A percentile compares a stretch with the other conserved stretches of the same genome.
These are phyloP conservation scores for Echeneis naucrates DNA, from an alignment of 2,797 vertebrate genomes.

Conservation along the genomic window DNA sequence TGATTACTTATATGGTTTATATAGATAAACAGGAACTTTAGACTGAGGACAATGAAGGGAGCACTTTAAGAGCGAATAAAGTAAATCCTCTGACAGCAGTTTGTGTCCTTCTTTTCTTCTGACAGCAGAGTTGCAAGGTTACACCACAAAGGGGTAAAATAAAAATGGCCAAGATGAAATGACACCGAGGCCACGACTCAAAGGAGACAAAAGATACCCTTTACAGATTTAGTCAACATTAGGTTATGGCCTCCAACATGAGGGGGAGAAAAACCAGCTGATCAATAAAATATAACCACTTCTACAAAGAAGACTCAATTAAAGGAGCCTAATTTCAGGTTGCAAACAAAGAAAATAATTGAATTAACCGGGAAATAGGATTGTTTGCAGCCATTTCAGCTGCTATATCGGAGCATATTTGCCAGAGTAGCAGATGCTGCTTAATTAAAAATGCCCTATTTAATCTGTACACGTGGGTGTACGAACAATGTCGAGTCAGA, in stretches of 20 bases:
- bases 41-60: constrained; percentile 3
- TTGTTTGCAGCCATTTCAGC: constrained; percentile 63
- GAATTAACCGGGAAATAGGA: constrained; percentile 66
- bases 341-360: constrained; percentile 72
- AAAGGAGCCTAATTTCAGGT: constrained; percentile 36
- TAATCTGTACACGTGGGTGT: constrained; percentile 48
- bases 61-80: background rate
- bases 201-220: constrained; percentile 28
- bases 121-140: constrained; percentile 46
- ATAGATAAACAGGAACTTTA: constrained; percentile 23
- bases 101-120: constrained; percentile 19
- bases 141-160: background rate
- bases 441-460: constrained; percentile 68
- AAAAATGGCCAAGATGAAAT: constrained; percentile 49
- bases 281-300: constrained; percentile 35
- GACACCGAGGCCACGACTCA: constrained; percentile 1
- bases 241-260: constrained; percentile 7
- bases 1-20: constrained; percentile 7
- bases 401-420: constrained; percentile 47
- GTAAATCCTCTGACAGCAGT: no score
- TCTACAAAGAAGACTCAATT: constrained; percentile 27
- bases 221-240: constrained; percentile 21
- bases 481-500: constrained; percentile 41
- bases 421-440: constrained; percentile 39
- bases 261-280: constrained; percentile 9